phyloP scores from a whole-genome alignment of 2,888 invertebrate species.

The Heteromurus nitidus region DNA sequence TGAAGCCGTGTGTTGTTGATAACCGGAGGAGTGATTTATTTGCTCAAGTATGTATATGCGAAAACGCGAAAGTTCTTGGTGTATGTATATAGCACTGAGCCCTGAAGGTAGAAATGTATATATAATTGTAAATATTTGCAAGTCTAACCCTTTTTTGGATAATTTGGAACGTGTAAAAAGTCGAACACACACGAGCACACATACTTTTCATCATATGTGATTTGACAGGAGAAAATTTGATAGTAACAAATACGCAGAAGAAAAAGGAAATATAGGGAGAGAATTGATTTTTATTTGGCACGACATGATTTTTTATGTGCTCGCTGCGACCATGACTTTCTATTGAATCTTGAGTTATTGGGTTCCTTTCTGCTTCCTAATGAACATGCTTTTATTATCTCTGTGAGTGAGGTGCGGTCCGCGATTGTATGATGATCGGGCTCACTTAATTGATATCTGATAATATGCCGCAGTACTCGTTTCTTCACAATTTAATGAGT shows the following conservation, averaged over 20 bases:
- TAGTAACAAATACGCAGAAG: neutral
- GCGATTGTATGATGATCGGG: too few species aligned
- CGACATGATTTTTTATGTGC: neutral
- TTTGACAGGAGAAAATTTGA: conserved; percentile 29
- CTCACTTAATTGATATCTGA: too few species aligned
- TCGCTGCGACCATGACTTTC: neutral
- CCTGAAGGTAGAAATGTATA: conserved; percentile 12
- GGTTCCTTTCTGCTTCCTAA: neutral
- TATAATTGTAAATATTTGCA: conserved; percentile 26
- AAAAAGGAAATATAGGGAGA: neutral
- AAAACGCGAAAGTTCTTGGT: too few species aligned
- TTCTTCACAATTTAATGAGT: too few species aligned
- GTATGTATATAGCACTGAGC: too few species aligned
- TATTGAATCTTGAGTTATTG: neutral
- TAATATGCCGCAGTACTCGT: too few species aligned
- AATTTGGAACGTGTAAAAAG: conserved; percentile 28
- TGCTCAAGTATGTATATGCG: too few species aligned
- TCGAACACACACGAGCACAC: conserved; percentile 27
- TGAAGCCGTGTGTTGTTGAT: too few species aligned
- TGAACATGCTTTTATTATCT: neutral
- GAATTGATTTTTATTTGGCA: conserved; percentile 20
- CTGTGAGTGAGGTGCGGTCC: neutral
- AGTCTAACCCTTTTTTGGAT: conserved; percentile 13
- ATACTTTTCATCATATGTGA: too few species aligned
- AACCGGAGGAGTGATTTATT: too few species aligned